Evolutionary conservation across 2,113 vertebrate genomes (phyloP), one percentile per base, ranked within the genome.

Genomic region (Heterocephalus glaber): DNA sequence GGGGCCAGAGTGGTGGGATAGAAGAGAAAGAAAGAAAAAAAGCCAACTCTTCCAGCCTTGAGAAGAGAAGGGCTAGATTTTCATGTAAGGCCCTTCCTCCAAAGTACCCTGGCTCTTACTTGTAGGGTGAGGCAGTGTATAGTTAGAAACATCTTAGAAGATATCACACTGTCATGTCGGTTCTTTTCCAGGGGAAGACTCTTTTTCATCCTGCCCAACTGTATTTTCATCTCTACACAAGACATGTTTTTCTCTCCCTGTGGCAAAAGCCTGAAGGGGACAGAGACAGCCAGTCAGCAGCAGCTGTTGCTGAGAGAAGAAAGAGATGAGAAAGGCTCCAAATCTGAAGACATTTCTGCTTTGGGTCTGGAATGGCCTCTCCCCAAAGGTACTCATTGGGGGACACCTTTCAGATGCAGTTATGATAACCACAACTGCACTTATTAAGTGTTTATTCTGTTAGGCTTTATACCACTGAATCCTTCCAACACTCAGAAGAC

Each of bases 61-160:
- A 38, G 76, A 70, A 26, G 63, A 5, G 28, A 14, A 56, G 80
- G 33, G 41, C 11, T 79, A 74, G 65, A 14, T 58, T 38, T 86
- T 54, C 82, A n/a, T 0, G 1, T 0, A 54, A 88, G 56, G 54
- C 28, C 26, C 82, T 65, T 52, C 17, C 47, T 68, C 68, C n/a
- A 49, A 68, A 44, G 17, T 5, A 2, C 63, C 41, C 38, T 12
- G 10, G 66, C 54, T 89, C 97, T 93, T 89, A 98, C 97, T 17
- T 97, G 96, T 56, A 97, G 89, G 47, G 94, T 97, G 65, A 97
- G 89, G 33, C 70, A 89, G 10, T 96, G 96, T 19, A 96, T 1
- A 58, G 89, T 81, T 1, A 98, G 54, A 82, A 63, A 94, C 97
- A 97, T 97, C 89, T 90, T 93, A 33, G 96, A 38, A 47, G 94